Evolutionary conservation across 2,797 vertebrate species (phyloP).

Genomic region (Protosalanx chinensis): DNA sequence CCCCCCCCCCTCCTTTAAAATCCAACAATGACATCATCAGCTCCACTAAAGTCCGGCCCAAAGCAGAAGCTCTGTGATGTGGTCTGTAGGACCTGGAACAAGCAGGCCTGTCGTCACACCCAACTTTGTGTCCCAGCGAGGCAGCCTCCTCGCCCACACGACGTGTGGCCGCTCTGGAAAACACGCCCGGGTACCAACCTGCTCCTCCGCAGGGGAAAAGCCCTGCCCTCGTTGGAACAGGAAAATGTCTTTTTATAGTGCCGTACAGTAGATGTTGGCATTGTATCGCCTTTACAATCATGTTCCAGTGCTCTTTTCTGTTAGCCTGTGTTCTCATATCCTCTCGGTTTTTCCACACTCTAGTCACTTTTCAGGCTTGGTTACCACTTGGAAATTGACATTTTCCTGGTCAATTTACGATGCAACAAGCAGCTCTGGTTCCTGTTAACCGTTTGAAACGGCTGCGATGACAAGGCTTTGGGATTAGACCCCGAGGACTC

Average conservation of each 20-base stretch:
- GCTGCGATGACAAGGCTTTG: too few species aligned
- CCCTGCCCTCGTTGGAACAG: constrained; percentile 12
- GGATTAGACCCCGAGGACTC: too few species aligned
- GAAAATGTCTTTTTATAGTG: constrained; percentile 21
- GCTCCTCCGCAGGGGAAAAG: constrained; percentile 20
- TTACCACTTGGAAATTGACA: too few species aligned
- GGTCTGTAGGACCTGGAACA: constrained; percentile 25
- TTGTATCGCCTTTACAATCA: not conserved
- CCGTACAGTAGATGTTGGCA: not conserved
- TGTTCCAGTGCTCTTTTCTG: constrained; percentile 1
- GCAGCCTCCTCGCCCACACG: constrained; percentile 2
- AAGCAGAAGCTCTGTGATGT: constrained; percentile 25
- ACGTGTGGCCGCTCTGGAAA: constrained; percentile 53
- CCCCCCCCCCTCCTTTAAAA: not conserved
- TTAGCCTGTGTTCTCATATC: not conserved
- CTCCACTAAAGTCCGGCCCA: constrained; percentile 8
- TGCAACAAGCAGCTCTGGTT: too few species aligned
- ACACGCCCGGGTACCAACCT: constrained; percentile 26
- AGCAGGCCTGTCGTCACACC: constrained; percentile 39
- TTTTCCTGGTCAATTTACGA: not conserved
- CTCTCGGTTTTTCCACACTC: too few species aligned
- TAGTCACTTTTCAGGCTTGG: too few species aligned
- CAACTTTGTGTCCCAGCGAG: constrained; percentile 46
- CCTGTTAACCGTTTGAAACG: too few species aligned
- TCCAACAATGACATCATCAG: constrained; percentile 42